Evolutionary conservation across 2,888 invertebrate genomes (phyloP).

Genomic region (Eutolmus rufibarbis): DNA sequence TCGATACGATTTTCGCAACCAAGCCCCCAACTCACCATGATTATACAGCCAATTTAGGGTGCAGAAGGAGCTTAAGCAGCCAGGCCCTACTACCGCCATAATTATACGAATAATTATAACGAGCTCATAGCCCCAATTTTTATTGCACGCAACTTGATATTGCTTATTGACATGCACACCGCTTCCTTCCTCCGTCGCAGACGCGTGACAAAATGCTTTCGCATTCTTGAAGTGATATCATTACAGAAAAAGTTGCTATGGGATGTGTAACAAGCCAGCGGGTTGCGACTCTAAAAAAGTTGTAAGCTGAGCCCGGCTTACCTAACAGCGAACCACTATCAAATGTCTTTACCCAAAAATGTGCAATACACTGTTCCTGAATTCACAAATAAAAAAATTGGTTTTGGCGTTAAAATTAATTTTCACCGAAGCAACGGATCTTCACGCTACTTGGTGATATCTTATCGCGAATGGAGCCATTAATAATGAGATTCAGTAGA

Average conservation of each 20-base stretch:
- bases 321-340: not conserved
- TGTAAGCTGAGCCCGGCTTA: not conserved
- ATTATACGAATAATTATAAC: not conserved
- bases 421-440: not conserved
- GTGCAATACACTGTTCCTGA: not conserved
- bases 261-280: not conserved
- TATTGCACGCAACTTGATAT: slow-evolving; percentile 19
- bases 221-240: not conserved
- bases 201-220: not conserved
- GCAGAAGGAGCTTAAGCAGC: no score
- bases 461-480: not conserved
- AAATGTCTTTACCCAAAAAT: not conserved
- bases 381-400: not conserved
- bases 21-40: no score
- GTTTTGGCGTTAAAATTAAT: not conserved
- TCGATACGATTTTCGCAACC: no score
- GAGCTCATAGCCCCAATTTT: not conserved
- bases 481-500: not conserved
- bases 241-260: not conserved
- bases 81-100: not conserved
- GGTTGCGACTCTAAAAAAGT: not conserved
- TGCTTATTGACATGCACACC: not conserved
- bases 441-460: not conserved
- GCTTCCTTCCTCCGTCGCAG: not conserved
- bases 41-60: no score